Conservation (phyloP, 2,113 vertebrate species). For the Anolis carolinensis region DNA sequence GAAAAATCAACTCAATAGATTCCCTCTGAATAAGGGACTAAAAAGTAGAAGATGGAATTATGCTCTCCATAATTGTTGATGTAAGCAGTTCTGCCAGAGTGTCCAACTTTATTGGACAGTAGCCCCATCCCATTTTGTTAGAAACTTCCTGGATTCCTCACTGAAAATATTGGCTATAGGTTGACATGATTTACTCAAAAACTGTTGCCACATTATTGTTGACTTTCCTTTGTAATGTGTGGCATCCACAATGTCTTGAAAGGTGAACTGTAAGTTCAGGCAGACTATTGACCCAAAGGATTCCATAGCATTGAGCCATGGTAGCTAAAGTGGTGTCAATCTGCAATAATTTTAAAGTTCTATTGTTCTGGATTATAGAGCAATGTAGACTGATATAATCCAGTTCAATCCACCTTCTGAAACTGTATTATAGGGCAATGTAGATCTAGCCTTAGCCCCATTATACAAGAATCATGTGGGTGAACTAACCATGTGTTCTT, state of each 20-base stretch:
- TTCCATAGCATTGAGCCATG: too few relatives aligned
- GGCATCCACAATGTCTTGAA: neutral
- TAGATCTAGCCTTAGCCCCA: too few relatives aligned
- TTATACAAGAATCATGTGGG: neutral
- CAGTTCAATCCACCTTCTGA: too few relatives aligned
- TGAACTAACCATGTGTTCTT: neutral
- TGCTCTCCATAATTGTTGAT: too few relatives aligned
- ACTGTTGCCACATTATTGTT: neutral
- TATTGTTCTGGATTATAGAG: too few relatives aligned
- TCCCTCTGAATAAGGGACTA: neutral
- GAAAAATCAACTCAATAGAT: neutral
- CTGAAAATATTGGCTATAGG: neutral
- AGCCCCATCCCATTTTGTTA: neutral
- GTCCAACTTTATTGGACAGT: neutral
- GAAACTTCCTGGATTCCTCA: neutral
- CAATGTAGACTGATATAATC: too few relatives aligned
- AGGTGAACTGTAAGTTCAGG: neutral
- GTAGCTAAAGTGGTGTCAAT: too few relatives aligned
- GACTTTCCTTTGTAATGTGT: neutral
- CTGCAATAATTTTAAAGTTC: too few relatives aligned
- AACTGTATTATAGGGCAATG: too few relatives aligned
- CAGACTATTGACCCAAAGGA: neutral
- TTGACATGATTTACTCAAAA: neutral
- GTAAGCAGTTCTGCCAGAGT: too few relatives aligned
- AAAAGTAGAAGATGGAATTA: neutral